phyloP scores from a whole-genome alignment of 2,888 invertebrate species.

The Tenthredo scrophulariae region DNA sequence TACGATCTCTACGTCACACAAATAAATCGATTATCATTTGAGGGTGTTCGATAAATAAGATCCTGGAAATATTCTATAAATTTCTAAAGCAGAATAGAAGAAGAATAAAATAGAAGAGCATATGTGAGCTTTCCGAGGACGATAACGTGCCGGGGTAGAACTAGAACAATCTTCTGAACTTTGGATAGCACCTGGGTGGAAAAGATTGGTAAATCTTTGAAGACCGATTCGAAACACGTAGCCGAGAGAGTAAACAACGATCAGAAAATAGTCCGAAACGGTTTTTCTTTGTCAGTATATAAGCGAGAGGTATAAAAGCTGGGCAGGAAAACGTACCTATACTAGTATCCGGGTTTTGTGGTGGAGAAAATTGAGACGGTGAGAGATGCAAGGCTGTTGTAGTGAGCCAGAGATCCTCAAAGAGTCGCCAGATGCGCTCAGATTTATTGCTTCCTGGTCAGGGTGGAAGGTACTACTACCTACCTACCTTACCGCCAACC shows the following conservation, averaged over 20 bases:
- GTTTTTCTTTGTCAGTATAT: not conserved
- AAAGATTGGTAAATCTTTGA: conserved; percentile 43
- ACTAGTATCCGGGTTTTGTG: not conserved
- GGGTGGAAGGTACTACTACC: not conserved
- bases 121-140: not conserved
- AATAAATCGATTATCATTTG: not conserved
- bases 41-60: not conserved
- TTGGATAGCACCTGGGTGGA: conserved; percentile 3
- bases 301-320: not conserved
- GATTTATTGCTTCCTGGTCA: conserved; percentile 49
- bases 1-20: not conserved
- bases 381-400: conserved; percentile 19
- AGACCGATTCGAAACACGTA: conserved; percentile 44
- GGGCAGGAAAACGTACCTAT: not conserved
- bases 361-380: conserved; percentile 38
- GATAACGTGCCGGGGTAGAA: not conserved
- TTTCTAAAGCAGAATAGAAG: too few relatives aligned
- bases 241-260: conserved; percentile 38
- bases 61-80: not conserved
- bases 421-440: conserved; percentile 53
- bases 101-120: not conserved
- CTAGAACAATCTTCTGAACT: conserved; percentile 8
- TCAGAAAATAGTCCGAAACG: conserved; percentile 3
- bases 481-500: not conserved
- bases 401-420: conserved; percentile 38